Base-by-base conservation (phyloP, 2,113 vertebrate genomes). In the Daboia siamensis region DNA sequence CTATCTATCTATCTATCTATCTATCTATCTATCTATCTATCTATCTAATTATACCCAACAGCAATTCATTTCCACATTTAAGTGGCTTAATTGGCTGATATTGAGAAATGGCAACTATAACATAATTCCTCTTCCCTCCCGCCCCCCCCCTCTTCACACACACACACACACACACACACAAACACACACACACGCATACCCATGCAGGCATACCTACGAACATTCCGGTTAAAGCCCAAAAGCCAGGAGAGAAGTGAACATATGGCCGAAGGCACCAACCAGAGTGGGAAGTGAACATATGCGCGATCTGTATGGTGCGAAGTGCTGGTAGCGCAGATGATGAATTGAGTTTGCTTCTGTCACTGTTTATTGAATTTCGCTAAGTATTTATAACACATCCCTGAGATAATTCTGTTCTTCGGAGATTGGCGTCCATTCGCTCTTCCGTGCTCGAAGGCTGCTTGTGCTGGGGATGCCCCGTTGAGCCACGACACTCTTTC, bases 321-420 rank as follows among this genome's bases (percentile, higher is more conserved):
- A 85, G 90, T 33, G 44, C 61, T 91, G 24, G 8, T 48, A 61
- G 46, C 39, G 23, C 80, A 91, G 90, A 91, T 59, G 84, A 86
- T 11, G 44, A 20, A 29, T 59, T 33, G 51, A 29, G 33, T 51
- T 91, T 21, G 8, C 84, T 86, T 91, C 23, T 86, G 84, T 87
- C 56, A 64, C 48, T 86, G 26, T 86, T 59, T 91, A 86, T 61
- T 87, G 20, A 87, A 51, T 91, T 59, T 87, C 61, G 39, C 84
- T 55, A 87, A 61, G 55, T 91, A 86, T 87, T 87, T 87, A 51
- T 61, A 61, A 91, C 61, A 87, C 90, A 86, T 57, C 57, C n/a
- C 23, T 61, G 54, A 87, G 51, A 24, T 87, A 64, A 51, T 61
- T 11, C 39, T 29, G 54, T 59, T 86, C 10, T 57, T 86, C 24